Base-by-base conservation (phyloP, 1,140 invertebrate species). In the Drosophila varians region DNA sequence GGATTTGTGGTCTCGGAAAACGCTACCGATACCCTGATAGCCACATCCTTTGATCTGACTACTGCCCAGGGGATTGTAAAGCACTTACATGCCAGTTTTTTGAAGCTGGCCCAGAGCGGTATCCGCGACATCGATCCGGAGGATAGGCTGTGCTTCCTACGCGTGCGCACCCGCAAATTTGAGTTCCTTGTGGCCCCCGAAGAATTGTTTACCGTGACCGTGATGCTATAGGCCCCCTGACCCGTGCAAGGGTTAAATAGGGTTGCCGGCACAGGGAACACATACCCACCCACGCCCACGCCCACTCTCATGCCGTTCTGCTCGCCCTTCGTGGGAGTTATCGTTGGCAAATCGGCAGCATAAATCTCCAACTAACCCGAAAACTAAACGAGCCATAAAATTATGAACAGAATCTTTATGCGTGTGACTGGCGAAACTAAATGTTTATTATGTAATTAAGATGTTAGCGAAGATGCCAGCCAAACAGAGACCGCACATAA, bases 381-480 rank as follows among this genome's bases (percentile, higher is more conserved):
- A 82, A 87, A 82, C 64, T 82, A 87, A 87, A 82, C 82, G 74
- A 82, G 74, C 77, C 77, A 88, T 87, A 77, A 82, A 87, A 86
- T 80, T 87, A 86, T 86, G 56, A 53, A 48, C 46, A 54, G 7
- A 69, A 47, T 55, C 52, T 69, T 69, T 56, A 55, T 56, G 61
- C 62, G 64, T 69, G 62, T 68, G 64, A 74, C 71, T 68, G 53
- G 82, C 73, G 60, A 77, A 80, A 70, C 80, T 76, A 82, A 87
- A 86, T 82, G 86, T 87, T 77, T 86, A 88, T 88, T 86, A 77
- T 71, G 82, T 88, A 82, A 87, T 86, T 86, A 86, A 86, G 82
- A 86, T 86, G 83, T 86, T 86, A 66, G 61, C 77, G 75, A 58
- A 87, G 82, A 86, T 86, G 73, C 64, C 54, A 28, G 31, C 58